Conservation (phyloP, 2,888 invertebrate species). For the Leptinotarsa juncta region DNA sequence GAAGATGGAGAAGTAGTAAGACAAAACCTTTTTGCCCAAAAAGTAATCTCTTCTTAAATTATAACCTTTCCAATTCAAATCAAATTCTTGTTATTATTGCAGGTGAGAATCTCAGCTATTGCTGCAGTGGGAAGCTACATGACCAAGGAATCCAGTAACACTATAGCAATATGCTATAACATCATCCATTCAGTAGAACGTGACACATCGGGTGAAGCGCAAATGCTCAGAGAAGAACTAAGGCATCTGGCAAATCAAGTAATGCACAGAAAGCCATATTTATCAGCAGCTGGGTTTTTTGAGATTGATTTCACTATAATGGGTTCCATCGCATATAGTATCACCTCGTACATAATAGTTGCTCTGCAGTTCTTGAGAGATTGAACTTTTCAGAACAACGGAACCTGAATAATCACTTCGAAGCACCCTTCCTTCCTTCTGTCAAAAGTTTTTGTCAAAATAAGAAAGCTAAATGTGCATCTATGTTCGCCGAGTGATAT, state of each 20-base stretch:
- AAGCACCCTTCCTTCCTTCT: too few relatives aligned
- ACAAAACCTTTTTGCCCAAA: too few relatives aligned
- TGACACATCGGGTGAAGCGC: neutral
- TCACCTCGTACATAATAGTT: slow-evolving; percentile 55
- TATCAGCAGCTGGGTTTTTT: slow-evolving; percentile 54
- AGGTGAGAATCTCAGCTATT: slow-evolving; percentile 22
- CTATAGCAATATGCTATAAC: slow-evolving; percentile 31
- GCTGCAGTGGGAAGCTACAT: slow-evolving; percentile 27
- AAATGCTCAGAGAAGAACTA: slow-evolving; percentile 40
- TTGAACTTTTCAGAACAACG: neutral
- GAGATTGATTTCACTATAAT: slow-evolving; percentile 49
- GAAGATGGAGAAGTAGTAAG: too few relatives aligned
- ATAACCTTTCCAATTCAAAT: too few relatives aligned
- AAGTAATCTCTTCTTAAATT: too few relatives aligned
- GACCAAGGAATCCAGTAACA: slow-evolving; percentile 23
- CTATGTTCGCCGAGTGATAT: too few relatives aligned
- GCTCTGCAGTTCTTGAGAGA: slow-evolving; percentile 48
- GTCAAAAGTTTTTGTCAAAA: too few relatives aligned
- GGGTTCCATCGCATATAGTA: slow-evolving; percentile 51
- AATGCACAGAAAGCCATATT: slow-evolving; percentile 42
- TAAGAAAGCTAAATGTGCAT: too few relatives aligned
- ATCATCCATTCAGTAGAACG: slow-evolving; percentile 15
- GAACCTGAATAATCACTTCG: too few relatives aligned
- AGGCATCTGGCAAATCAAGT: slow-evolving; percentile 45
- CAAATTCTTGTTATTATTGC: neutral